These are phyloP conservation scores for Metalampra italica DNA, from an alignment of 2,888 invertebrate species.

Conservation along the genomic window DNA sequence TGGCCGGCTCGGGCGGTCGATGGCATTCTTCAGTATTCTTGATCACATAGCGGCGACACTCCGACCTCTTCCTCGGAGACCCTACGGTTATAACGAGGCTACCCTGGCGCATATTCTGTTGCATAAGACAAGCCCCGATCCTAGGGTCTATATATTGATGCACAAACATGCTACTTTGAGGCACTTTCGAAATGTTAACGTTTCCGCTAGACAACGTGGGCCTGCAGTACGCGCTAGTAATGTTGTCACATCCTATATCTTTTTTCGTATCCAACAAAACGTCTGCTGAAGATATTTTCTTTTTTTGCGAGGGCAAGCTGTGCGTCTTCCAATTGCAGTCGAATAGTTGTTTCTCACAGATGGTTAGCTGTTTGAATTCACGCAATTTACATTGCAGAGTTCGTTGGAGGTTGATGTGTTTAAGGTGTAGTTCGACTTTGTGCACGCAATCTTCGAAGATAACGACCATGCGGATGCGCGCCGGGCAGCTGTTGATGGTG, in stretches of 20 bases:
- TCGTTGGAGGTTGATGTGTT: conserved; percentile 93
- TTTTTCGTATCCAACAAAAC: conserved; percentile 64
- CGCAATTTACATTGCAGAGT: conserved; percentile 90
- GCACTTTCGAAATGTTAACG: conserved; percentile 73
- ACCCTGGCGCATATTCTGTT: conserved; percentile 81
- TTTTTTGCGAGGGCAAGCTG: conserved; percentile 90
- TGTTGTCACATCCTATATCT: conserved; percentile 59
- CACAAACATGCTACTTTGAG: conserved; percentile 73
- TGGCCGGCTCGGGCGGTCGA: conserved; percentile 52
- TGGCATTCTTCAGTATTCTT: conserved; percentile 59
- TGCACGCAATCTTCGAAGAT: conserved; percentile 97
- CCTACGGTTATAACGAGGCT: conserved; percentile 86
- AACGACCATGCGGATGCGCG: conserved; percentile 96
- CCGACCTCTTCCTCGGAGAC: conserved; percentile 81
- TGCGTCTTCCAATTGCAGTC: conserved; percentile 95
- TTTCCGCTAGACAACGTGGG: conserved; percentile 91
- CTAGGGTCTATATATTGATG: conserved; percentile 85
- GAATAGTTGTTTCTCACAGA: conserved; percentile 89
- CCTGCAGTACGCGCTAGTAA: conserved; percentile 82
- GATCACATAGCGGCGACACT: conserved; percentile 84
- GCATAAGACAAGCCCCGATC: conserved; percentile 83
- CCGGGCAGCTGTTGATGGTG: conserved; percentile 93
- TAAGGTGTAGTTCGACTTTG: conserved; percentile 95
- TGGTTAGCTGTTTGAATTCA: conserved; percentile 88
- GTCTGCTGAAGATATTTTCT: conserved; percentile 80